Percentiles rank a stretch among this genome's conserved stretches.
Evolutionary conservation across 2,888 invertebrate species (phyloP).

Genomic region (Parthenolecanium corni): DNA sequence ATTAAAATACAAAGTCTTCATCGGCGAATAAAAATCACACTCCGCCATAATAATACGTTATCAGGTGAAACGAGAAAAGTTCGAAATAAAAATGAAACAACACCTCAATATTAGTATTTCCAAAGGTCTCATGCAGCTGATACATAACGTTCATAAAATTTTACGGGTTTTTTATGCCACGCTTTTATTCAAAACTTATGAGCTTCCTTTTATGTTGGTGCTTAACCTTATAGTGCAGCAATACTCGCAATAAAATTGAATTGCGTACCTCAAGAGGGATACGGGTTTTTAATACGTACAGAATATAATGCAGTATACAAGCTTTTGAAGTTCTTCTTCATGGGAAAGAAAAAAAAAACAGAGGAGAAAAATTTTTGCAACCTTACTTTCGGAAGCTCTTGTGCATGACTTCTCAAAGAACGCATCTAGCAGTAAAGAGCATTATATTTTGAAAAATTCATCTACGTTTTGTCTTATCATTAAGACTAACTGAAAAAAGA

Average conservation of each 20-base stretch:
- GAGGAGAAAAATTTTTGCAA: too few relatives aligned
- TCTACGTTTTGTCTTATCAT: too few relatives aligned
- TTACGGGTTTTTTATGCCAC: slow-evolving; percentile 25
- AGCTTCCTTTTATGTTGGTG: slow-evolving; percentile 25
- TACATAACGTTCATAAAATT: slow-evolving; percentile 24
- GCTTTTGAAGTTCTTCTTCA: too few relatives aligned
- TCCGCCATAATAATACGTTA: slow-evolving; percentile 11
- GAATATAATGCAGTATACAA: too few relatives aligned
- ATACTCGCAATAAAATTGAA: slow-evolving; percentile 24
- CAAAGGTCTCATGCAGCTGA: slow-evolving; percentile 15
- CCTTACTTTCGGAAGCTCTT: too few relatives aligned
- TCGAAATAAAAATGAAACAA: slow-evolving; percentile 24
- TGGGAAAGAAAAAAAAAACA: too few relatives aligned
- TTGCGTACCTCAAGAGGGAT: neutral
- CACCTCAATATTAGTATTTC: slow-evolving; percentile 25
- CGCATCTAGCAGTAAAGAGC: too few relatives aligned
- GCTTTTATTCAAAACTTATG: slow-evolving; percentile 25
- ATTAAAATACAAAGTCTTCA: slow-evolving; percentile 20
- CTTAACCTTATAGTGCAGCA: slow-evolving; percentile 15
- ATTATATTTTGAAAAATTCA: too few relatives aligned
- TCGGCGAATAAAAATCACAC: slow-evolving; percentile 18
- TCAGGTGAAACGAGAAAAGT: slow-evolving; percentile 18
- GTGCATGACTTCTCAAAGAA: too few relatives aligned
- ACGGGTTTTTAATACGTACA: too few relatives aligned
- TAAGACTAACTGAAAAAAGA: too few relatives aligned